A percentile compares a stretch with the other conserved stretches of the same genome.
These are phyloP conservation scores for Philaethria dido DNA, from an alignment of 2,888 invertebrate genomes.

Conservation along the genomic window DNA sequence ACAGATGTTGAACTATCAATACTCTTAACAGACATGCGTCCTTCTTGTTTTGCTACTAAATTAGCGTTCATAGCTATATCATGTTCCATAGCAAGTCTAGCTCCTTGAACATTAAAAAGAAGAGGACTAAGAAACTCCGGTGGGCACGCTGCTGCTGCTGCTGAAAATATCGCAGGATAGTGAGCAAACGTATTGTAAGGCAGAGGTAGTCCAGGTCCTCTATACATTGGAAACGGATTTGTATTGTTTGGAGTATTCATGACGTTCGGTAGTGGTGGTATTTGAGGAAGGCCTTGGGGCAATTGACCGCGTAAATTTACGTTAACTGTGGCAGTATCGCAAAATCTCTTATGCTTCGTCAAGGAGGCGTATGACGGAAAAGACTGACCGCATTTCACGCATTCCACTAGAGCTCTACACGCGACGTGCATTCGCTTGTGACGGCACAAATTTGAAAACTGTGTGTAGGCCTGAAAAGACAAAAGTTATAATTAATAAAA, in stretches of 20 bases:
- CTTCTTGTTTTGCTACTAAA: conserved; percentile 77
- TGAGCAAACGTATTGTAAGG: conserved; percentile 86
- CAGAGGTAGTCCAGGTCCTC: conserved; percentile 85
- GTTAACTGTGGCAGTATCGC: conserved; percentile 89
- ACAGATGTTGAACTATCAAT: conserved; percentile 73
- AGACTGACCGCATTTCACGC: conserved; percentile 96
- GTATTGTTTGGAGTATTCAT: conserved; percentile 74
- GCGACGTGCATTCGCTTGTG: conserved; percentile 99
- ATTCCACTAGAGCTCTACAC: conserved; percentile 96
- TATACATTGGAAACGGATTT: conserved; percentile 89
- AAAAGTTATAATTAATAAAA: conserved; percentile 40
- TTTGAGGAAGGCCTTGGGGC: conserved; percentile 71
- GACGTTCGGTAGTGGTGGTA: conserved; percentile 71
- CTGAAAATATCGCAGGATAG: conserved; percentile 83
- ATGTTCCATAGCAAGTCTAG: conserved; percentile 78
- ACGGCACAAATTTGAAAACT: conserved; percentile 99
- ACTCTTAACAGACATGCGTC: conserved; percentile 73
- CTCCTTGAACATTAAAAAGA: conserved; percentile 85
- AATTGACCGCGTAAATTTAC: conserved; percentile 76
- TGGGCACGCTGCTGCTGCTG: conserved; percentile 79
- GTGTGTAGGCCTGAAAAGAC: conserved; percentile 94
- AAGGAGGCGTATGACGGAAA: conserved; percentile 96
- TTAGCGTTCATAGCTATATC: conserved; percentile 82
- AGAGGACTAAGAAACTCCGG: conserved; percentile 86
- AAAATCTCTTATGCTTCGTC: conserved; percentile 97